A percentile compares a stretch with the other conserved stretches of the same genome.
These are phyloP conservation scores for Sylvia atricapilla DNA, from an alignment of 2,113 vertebrate species.

Conservation along the genomic window DNA sequence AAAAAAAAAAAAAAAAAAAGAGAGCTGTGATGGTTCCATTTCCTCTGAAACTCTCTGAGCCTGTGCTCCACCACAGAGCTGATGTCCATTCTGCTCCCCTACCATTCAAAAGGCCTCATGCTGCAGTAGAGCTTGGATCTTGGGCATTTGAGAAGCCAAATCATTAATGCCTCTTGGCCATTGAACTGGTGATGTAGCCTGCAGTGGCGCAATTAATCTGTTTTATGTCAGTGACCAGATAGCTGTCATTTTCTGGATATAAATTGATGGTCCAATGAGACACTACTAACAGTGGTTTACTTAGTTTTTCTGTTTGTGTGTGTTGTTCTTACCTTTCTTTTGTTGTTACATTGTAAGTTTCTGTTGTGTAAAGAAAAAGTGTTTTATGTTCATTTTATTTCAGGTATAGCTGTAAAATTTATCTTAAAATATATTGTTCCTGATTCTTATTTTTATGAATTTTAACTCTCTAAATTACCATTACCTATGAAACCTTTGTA, in stretches of 20 bases:
- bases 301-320: not conserved
- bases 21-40: not conserved
- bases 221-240: not conserved
- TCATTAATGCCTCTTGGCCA: not conserved
- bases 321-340: not conserved
- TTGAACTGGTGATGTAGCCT: not conserved
- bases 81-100: not conserved
- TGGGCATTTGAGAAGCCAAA: not conserved
- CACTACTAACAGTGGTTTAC: not conserved
- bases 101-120: not conserved
- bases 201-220: not conserved
- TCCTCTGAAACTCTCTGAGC: not conserved
- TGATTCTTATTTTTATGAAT: conserved; percentile 21
- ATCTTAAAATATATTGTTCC: conserved; percentile 18
- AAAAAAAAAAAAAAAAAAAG: not conserved
- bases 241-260: not conserved
- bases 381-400: conserved; percentile 12
- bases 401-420: conserved; percentile 46
- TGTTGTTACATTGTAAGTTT: not conserved
- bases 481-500: conserved; percentile 76
- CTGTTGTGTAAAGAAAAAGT: not conserved
- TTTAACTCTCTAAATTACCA: conserved; percentile 67
- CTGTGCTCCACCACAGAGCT: not conserved
- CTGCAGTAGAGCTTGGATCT: not conserved
- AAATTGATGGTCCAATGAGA: not conserved